Conservation (phyloP, 1,140 invertebrate species). For the Tetramorium simillimum region DNA sequence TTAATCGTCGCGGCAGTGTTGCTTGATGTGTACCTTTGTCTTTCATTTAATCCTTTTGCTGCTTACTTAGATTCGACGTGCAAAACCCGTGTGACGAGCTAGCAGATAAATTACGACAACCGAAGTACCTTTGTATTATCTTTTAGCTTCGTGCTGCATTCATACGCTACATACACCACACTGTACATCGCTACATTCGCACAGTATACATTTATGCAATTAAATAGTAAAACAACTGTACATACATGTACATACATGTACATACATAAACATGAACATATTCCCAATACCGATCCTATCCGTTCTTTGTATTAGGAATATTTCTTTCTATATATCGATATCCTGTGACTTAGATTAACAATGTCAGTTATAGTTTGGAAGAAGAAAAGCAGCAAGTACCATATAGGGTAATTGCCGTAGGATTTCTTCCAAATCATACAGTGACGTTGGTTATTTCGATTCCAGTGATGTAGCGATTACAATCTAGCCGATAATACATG, state of each 20-base stretch:
- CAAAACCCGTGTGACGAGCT: slow-evolving; percentile 40
- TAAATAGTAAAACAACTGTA: slow-evolving; percentile 15
- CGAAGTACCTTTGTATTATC: slow-evolving; percentile 57
- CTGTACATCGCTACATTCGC: slow-evolving; percentile 67
- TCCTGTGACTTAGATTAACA: slow-evolving; percentile 43
- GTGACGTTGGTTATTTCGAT: background rate
- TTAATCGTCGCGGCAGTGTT: slow-evolving; percentile 61
- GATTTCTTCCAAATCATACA: slow-evolving; percentile 9
- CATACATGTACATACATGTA: background rate
- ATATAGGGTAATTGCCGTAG: background rate
- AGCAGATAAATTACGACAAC: slow-evolving; percentile 64
- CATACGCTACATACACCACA: slow-evolving; percentile 70
- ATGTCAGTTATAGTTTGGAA: slow-evolving; percentile 40
- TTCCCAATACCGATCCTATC: slow-evolving; percentile 1
- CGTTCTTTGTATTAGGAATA: slow-evolving; percentile 31
- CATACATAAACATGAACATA: slow-evolving; percentile 10
- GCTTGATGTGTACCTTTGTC: slow-evolving; percentile 66
- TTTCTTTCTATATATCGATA: slow-evolving; percentile 32
- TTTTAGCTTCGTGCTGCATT: slow-evolving; percentile 72
- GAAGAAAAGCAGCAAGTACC: background rate
- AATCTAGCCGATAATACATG: slow-evolving; percentile 23
- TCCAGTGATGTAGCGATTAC: slow-evolving; percentile 42
- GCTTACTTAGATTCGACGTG: slow-evolving; percentile 64
- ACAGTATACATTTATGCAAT: slow-evolving; percentile 45
- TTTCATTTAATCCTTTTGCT: slow-evolving; percentile 69